Evolutionary conservation across 1,140 invertebrate genomes (phyloP).

Genomic region (Euglossa dilemma): DNA sequence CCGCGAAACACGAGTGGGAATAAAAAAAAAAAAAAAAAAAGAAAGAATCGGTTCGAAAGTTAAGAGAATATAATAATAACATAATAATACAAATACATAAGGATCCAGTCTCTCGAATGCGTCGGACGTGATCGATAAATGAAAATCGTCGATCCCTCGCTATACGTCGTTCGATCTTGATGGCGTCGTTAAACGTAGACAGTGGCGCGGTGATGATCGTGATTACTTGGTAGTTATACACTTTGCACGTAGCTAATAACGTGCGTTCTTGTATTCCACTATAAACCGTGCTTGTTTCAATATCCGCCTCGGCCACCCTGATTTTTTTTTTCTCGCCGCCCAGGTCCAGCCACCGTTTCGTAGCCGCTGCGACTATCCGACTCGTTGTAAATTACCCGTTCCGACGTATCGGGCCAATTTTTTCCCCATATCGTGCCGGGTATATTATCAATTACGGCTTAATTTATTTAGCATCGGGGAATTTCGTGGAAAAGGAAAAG

Average conservation of each 20-base stretch:
- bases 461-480: too few relatives aligned
- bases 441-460: background rate
- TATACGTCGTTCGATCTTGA: background rate
- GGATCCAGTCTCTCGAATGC: background rate
- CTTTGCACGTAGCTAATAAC: background rate
- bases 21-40: background rate
- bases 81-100: background rate
- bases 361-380: background rate
- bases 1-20: too few relatives aligned
- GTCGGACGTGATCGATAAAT: background rate
- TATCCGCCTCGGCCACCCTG: background rate
- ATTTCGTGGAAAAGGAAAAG: too few relatives aligned
- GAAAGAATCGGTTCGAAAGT: background rate
- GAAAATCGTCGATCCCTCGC: background rate
- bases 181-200: constrained; percentile 2
- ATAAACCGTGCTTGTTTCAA: background rate
- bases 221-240: constrained; percentile 2
- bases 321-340: constrained; percentile 5
- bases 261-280: background rate
- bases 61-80: too few relatives aligned
- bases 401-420: background rate
- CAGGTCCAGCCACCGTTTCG: background rate
- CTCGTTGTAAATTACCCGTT: background rate
- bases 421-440: background rate
- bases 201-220: background rate